Percentiles rank a stretch among this genome's conserved stretches.
Conservation (phyloP, 2,797 vertebrate species). For the Enteromius treurensis region DNA sequence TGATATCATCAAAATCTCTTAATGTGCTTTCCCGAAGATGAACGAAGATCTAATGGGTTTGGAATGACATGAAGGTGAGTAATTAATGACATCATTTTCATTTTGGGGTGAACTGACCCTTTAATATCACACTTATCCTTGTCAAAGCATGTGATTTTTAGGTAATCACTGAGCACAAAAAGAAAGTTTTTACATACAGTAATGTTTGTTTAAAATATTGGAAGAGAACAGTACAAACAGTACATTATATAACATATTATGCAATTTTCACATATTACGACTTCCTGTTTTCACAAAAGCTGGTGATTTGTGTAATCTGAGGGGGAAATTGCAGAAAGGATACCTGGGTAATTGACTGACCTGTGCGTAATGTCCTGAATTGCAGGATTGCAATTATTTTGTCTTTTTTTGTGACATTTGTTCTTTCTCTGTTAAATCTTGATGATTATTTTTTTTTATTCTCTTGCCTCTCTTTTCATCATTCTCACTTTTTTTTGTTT, state of each 20-base stretch:
- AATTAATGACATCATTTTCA: too few species aligned
- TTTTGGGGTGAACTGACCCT: too few species aligned
- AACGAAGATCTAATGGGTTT: too few species aligned
- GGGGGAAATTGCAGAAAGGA: conserved; percentile 51
- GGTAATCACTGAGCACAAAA: not conserved
- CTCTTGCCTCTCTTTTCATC: not conserved
- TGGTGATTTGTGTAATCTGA: conserved; percentile 37
- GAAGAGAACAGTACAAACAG: not conserved
- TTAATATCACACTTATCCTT: not conserved
- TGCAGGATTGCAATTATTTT: conserved; percentile 38
- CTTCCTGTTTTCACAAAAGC: conserved; percentile 40
- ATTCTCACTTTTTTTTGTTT: not conserved
- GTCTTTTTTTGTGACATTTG: not conserved
- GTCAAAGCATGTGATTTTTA: not conserved
- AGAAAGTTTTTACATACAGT: not conserved
- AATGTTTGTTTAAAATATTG: not conserved
- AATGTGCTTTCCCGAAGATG: too few species aligned
- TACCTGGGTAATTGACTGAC: conserved; percentile 35
- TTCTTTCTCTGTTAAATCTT: not conserved
- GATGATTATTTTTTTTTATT: not conserved
- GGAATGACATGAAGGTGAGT: too few species aligned
- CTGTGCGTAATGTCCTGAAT: conserved; percentile 36
- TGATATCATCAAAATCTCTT: too few species aligned
- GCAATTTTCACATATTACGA: conserved; percentile 17
- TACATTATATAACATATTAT: not conserved